These are phyloP conservation scores for Chesias legatella DNA, from an alignment of 2,888 invertebrate species.

Conservation along the genomic window DNA sequence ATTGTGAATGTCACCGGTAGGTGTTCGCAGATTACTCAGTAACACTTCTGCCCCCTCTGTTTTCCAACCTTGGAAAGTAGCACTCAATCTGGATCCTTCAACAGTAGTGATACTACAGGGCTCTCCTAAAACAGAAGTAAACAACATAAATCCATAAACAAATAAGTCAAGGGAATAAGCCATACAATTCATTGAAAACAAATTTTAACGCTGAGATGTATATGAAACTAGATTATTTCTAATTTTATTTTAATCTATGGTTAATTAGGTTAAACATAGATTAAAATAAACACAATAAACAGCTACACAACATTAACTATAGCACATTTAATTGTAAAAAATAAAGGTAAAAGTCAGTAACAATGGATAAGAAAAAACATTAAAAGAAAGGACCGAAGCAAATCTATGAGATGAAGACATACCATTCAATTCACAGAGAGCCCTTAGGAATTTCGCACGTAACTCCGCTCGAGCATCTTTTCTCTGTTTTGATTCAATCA, in stretches of 20 bases:
- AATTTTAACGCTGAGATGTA: no score
- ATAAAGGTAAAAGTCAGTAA: no score
- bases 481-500: conserved; percentile 28
- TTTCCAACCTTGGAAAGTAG: conserved; percentile 57
- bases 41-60: conserved; percentile 56
- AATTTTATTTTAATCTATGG: no score
- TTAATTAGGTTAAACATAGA: no score
- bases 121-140: conserved; percentile 43
- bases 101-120: conserved; percentile 57
- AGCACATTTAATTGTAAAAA: no score
- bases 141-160: not conserved
- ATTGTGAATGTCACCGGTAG: conserved; percentile 45
- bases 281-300: no score
- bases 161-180: conserved; percentile 1
- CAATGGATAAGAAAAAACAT: no score
- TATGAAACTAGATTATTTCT: no score
- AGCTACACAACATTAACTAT: no score
- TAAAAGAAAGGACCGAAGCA: no score
- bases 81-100: conserved; percentile 53
- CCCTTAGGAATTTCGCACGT: conserved; percentile 59
- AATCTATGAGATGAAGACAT: conserved; percentile 19
- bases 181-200: conserved; percentile 61
- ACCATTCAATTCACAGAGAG: conserved; percentile 54
- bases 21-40: conserved; percentile 55
- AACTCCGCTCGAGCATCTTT: conserved; percentile 55